phyloP scores from a whole-genome alignment of 2,888 invertebrate species.

The Eudasyphora cyanicolor region DNA sequence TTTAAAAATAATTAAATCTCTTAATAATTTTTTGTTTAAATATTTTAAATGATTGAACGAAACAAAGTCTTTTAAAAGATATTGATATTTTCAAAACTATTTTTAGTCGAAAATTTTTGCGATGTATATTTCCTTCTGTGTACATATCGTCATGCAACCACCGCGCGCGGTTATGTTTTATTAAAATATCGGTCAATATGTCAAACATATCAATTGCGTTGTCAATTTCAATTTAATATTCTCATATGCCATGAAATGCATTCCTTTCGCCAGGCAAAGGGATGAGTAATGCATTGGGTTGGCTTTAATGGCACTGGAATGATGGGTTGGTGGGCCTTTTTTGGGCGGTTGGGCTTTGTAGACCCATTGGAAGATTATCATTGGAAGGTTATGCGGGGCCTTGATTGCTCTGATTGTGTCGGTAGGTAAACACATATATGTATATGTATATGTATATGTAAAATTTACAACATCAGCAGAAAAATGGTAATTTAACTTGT shows the following conservation, averaged over 20 bases:
- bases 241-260: constrained; percentile 6
- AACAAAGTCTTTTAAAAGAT: too few species aligned
- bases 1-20: too few species aligned
- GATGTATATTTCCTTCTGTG: too few species aligned
- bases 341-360: neutral
- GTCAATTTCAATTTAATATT: constrained; percentile 61
- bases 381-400: neutral
- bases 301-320: neutral
- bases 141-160: too few species aligned
- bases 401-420: neutral
- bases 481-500: neutral
- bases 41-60: too few species aligned
- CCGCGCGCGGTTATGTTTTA: constrained; percentile 63
- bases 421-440: neutral
- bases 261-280: neutral
- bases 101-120: too few species aligned
- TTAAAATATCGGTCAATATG: constrained; percentile 66
- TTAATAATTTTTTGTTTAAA: too few species aligned
- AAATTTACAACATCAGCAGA: neutral
- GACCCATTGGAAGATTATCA: neutral
- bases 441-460: neutral
- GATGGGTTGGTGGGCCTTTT: neutral
- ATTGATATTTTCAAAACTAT: too few species aligned
- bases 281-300: neutral
- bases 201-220: constrained; percentile 63